Conservation (phyloP, 2,888 invertebrate species). For the Hesperia comma region DNA sequence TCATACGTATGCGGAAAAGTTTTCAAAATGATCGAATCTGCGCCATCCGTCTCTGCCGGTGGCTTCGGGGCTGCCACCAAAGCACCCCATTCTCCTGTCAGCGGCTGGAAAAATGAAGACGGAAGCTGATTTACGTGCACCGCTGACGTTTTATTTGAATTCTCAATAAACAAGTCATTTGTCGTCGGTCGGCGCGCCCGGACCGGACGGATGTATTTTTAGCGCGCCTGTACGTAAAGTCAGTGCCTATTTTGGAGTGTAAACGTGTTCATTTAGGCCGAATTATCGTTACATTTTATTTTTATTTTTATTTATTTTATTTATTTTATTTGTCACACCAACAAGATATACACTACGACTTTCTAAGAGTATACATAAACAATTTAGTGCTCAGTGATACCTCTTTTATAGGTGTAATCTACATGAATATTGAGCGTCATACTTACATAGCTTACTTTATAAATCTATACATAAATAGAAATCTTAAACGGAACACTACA, state of each 20-base stretch:
- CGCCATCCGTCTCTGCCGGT: background rate
- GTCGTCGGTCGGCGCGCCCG: background rate
- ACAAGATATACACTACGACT: too few species aligned
- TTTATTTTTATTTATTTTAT: too few species aligned
- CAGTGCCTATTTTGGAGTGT: background rate
- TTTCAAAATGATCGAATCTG: background rate
- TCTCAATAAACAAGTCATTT: slow-evolving; percentile 5
- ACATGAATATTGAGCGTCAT: too few species aligned
- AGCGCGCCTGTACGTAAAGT: background rate
- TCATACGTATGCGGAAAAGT: background rate
- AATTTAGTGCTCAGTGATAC: too few species aligned
- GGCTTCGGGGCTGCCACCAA: background rate
- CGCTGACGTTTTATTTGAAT: slow-evolving; percentile 1
- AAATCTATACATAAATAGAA: too few species aligned
- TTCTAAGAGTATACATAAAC: too few species aligned
- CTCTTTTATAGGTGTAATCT: too few species aligned
- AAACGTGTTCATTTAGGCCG: too few species aligned
- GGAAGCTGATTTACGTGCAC: slow-evolving; percentile 2
- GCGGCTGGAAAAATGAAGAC: slow-evolving; percentile 1
- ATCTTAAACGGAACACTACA: too few species aligned
- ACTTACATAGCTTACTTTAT: too few species aligned
- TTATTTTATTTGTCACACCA: too few species aligned
- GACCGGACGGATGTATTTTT: background rate
- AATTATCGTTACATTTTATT: too few species aligned
- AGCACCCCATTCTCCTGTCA: slow-evolving; percentile 4